phyloP scores from a whole-genome alignment of 2,888 invertebrate genomes.

The Spatulosminthurus flaviceps region DNA sequence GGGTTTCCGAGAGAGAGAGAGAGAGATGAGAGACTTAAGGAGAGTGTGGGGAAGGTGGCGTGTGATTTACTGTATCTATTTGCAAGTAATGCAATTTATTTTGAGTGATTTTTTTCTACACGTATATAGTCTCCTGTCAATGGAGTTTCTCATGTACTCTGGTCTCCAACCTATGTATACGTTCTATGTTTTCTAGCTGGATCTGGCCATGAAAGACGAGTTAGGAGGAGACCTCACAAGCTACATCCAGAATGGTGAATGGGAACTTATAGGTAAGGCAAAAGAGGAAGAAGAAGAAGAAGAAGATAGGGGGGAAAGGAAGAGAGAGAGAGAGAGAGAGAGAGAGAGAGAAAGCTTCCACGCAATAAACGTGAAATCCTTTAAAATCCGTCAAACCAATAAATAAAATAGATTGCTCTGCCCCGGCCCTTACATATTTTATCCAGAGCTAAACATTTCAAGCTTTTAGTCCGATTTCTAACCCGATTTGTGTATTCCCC shows the following conservation, averaged over 20 bases:
- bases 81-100: slow-evolving; percentile 48
- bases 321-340: neutral
- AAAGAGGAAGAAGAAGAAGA: slow-evolving; percentile 8
- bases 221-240: slow-evolving; percentile 93
- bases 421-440: slow-evolving; percentile 40
- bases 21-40: slow-evolving; percentile 1
- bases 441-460: slow-evolving; percentile 43
- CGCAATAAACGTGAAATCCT: slow-evolving; percentile 42
- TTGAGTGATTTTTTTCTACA: slow-evolving; percentile 45
- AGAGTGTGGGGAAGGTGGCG: slow-evolving; percentile 20
- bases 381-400: slow-evolving; percentile 50
- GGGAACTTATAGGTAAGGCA: slow-evolving; percentile 94
- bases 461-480: slow-evolving; percentile 46
- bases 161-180: neutral
- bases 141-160: neutral
- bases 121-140: neutral
- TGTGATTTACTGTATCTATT: slow-evolving; percentile 43
- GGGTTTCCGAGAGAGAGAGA: slow-evolving; percentile 8
- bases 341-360: neutral
- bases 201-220: slow-evolving; percentile 93
- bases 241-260: slow-evolving; percentile 99
- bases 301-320: slow-evolving; percentile 65
- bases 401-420: slow-evolving; percentile 48
- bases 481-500: slow-evolving; percentile 37
- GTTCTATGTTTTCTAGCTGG: slow-evolving; percentile 73